A percentile compares a stretch with the other conserved stretches of the same genome.
Conservation (phyloP, 2,797 vertebrate genomes). For the Acanthopagrus latus region DNA sequence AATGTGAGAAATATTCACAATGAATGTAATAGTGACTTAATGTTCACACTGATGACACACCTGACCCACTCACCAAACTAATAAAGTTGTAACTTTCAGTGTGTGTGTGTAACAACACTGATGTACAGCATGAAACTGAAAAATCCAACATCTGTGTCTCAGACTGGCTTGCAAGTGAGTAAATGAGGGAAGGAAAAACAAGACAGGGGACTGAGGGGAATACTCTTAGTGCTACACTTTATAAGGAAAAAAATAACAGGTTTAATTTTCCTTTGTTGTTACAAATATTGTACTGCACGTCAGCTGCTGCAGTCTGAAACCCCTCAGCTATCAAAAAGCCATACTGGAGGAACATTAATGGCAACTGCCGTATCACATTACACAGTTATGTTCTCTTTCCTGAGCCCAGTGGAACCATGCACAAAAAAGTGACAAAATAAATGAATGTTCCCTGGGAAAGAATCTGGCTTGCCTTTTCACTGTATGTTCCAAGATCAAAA, state of each 20-base stretch:
- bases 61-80: background rate
- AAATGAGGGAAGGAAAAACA: background rate
- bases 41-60: background rate
- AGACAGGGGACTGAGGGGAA: conserved; percentile 2
- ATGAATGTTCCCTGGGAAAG: background rate
- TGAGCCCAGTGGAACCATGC: background rate
- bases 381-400: background rate
- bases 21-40: no score
- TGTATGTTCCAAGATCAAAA: no score
- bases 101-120: background rate
- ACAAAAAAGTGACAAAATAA: conserved; percentile 12
- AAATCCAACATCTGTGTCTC: conserved; percentile 5
- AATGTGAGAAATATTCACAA: no score
- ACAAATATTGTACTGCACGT: conserved; percentile 25
- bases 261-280: conserved; percentile 34
- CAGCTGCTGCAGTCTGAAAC: conserved; percentile 7
- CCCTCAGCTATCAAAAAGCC: conserved; percentile 34
- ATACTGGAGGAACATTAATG: conserved; percentile 34
- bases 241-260: background rate
- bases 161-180: background rate
- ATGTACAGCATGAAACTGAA: background rate
- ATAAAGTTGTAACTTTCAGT: background rate
- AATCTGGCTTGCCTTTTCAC: background rate
- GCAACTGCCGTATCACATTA: conserved; percentile 29
- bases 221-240: conserved; percentile 16